Evolutionary conservation across 2,888 invertebrate species (phyloP).

Genomic region (Boloria selene): DNA sequence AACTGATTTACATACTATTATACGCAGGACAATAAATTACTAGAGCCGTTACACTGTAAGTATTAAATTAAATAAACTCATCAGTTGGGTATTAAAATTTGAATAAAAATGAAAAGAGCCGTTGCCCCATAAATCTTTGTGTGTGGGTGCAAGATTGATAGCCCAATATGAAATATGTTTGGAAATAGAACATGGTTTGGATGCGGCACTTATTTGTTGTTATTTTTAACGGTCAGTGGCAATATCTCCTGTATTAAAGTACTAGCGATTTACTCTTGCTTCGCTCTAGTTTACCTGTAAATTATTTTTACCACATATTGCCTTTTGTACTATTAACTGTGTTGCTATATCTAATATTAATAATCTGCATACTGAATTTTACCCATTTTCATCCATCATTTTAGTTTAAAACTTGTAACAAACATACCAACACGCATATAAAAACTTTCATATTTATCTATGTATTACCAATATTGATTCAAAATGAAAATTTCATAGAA

Average conservation of each 20-base stretch:
- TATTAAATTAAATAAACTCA: slow-evolving; percentile 58
- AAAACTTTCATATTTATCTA: no score
- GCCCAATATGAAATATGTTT: slow-evolving; percentile 63
- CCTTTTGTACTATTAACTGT: no score
- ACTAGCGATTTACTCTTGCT: neutral
- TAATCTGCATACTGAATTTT: no score
- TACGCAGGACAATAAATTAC: slow-evolving; percentile 44
- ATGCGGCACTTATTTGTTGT: slow-evolving; percentile 33
- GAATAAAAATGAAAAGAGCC: slow-evolving; percentile 62
- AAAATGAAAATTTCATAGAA: no score
- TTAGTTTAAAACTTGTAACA: no score
- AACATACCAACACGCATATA: no score
- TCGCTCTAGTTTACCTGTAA: no score
- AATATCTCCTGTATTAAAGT: no score
- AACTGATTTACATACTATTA: slow-evolving; percentile 43
- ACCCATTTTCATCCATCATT: no score
- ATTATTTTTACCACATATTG: no score
- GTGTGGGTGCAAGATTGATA: slow-evolving; percentile 72
- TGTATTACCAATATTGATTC: no score
- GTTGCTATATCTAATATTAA: no score
- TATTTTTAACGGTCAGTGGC: neutral
- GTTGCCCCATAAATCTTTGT: slow-evolving; percentile 55
- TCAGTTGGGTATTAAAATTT: slow-evolving; percentile 59
- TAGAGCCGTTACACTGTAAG: slow-evolving; percentile 36
- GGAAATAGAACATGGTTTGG: slow-evolving; percentile 39